Evolutionary conservation across 2,797 vertebrate genomes (phyloP), one percentile per base, ranked within the genome.

Genomic region (Sebastes steindachneri): DNA sequence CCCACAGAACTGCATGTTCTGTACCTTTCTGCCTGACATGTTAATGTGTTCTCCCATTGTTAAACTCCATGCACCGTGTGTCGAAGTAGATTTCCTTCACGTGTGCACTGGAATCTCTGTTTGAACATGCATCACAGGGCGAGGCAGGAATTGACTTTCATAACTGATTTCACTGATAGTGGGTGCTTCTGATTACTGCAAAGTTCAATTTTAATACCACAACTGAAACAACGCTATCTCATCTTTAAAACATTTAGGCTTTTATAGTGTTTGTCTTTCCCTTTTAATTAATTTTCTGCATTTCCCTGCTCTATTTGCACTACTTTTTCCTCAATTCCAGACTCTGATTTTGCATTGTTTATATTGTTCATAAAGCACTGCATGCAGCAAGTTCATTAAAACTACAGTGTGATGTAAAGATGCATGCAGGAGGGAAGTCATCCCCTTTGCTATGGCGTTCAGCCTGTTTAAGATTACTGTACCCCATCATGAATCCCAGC

Each of bases 121-220:
- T 80, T 89, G 55, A 76, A 77, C 64, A 80, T 45, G 55, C 12
- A 68, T 33, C 12, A 35, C 25, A 59, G 33, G 63, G 41, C 9
- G 59, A 62, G 58, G 55, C 70, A 86, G 73, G 76, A 71, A 76
- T 26, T 26, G 12, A 74, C 3, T 80, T 89, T 87, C 86, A 86
- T 33, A 58, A 57, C 73, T 73, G 67, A 25, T 75, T 8, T 15
- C n/a, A 55, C 60, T 66, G 69, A 88, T 71, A 79, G 65, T 45
- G 45, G 48, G 60, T 63, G 23, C 48, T 75, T 23, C 48, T 58
- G 9, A 59, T 69, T 6, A 51, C 7, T 31, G 59, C 69, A 73
- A 76, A 85, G 51, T 83, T 55, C 55, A 79, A 14, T 29, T 23
- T 58, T 45, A 54, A 70, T 29, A 54, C 12, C 17, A 25, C 53